phyloP scores from a whole-genome alignment of 2,888 invertebrate species.

The Conomelus anceps region DNA sequence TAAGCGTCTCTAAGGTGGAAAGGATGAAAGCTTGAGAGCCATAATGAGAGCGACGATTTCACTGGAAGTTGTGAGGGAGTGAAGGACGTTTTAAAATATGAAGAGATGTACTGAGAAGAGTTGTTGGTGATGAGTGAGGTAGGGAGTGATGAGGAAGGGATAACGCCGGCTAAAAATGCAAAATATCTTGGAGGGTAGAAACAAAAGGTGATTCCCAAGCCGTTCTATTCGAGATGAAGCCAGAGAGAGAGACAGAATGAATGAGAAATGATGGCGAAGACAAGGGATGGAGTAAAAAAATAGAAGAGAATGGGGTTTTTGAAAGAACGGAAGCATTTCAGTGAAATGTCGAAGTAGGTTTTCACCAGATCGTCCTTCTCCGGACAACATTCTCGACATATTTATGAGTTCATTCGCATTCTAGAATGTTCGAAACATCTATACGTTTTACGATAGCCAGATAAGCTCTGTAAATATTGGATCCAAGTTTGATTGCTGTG shows the following conservation, averaged over 20 bases:
- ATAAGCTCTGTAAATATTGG: neutral
- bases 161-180: neutral
- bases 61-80: neutral
- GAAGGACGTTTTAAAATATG: neutral
- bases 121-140: neutral
- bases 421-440: neutral
- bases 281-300: neutral
- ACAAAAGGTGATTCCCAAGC: neutral
- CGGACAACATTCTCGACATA: neutral
- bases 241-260: neutral
- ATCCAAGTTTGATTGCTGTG: neutral
- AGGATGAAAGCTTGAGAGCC: neutral
- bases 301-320: neutral
- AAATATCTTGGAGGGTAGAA: neutral
- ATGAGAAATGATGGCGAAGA: neutral
- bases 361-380: neutral
- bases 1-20: neutral
- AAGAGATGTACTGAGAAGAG: neutral
- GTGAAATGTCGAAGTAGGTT: neutral
- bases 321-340: constrained; percentile 1
- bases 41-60: neutral
- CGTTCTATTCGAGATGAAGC: neutral
- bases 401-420: neutral
- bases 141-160: neutral
- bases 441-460: neutral